Evolutionary conservation across 2,888 invertebrate species (phyloP), one percentile per base, ranked within the genome.

Genomic region (Cetonia aurata): DNA sequence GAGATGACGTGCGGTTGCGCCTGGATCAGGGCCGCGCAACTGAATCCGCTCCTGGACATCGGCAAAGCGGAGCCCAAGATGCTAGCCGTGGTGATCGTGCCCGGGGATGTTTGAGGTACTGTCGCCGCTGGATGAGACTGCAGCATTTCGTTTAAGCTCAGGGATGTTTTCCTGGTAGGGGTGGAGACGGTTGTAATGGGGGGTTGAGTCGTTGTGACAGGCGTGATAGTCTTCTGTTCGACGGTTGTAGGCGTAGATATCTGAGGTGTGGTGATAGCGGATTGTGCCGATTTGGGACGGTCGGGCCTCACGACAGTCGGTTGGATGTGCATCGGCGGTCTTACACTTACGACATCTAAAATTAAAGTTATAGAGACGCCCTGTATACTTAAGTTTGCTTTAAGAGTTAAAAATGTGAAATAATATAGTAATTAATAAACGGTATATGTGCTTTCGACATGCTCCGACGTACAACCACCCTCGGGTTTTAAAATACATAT

Each of bases 41-140:
- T 80, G 73, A 83, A 83, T 31, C 81, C 78, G 10, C 72, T 75
- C 72, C 81, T 78, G 0, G 83, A 78, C 41, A 84, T 76, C 62
- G 82, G 78, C 12, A 83, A 80, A 6, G 84, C 79, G 31, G 83
- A 82, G 2, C 84, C 83, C 31, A 83, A 74, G 33, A 85, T 77
- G 75, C 84, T 84, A 8, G 85, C 85, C 0, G 85, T 83, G 3
- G 85, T 85, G 15, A 85, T 84, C 0, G 83, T 82, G 33, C 83
- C 83, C 0, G 82, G 82, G 3, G 83, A 81, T 9, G 83, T 80
- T 79, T 84, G 84, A 0, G 83, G 81, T 8, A 82, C 80, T 9
- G 83, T 83, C 37, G 85, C 84, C 1, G 85, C 84, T 19, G 85
- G 85, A 77, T 85, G 85, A 6, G 84, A 85, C 72, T 85, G 85